Base-by-base conservation (phyloP, 1,140 invertebrate genomes). In the Aphelinus certus region DNA sequence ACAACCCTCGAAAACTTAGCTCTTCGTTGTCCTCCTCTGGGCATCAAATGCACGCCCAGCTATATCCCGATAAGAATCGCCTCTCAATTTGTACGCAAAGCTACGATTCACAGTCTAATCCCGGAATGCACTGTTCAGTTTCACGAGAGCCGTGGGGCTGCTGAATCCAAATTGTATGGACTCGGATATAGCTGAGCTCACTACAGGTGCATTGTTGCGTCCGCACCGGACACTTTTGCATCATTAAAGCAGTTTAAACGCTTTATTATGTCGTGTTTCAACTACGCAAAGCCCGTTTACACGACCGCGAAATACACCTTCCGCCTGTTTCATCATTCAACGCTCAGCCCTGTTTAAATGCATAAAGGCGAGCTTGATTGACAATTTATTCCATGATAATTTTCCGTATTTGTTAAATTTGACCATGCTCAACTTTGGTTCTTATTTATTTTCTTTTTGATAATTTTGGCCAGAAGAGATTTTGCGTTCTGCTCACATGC, bases 261-360 rank as follows among this genome's bases (percentile, higher is more conserved):
- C 61, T 75, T 75, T 75, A 75, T 75, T 75, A 75, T 65, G 67
- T 65, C 60, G 7, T n/a, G 10, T 7, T 49, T 0, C n/a, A 7
- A 4, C 45, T 58, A 7, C 43, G 5, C 42, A 43, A 46, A 62
- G 67, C 43, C 61, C 67, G 64, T 75, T 75, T 75, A 65, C 67
- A 64, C 53, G 43, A n/a, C 61, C 67, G 42, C 67, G 67, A 75
- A 75, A 70, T 70, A 70, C 65, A 7, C 10, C 73, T 75, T 58
- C 46, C 49, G 42, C 49, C 60, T 65, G 58, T 70, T 75, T 75
- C 69, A 75, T 75, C 55, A 75, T 75, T 75, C 51, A 65, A n/a
- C 5, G 45, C 2, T 49, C 42, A 49, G 3, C 10, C 42, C 51
- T 65, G 42, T 7, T 42, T 53, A 42, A n/a, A 3, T 60, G 56